Conservation (phyloP, 2,888 invertebrate genomes). For the Drosophila helvetica region DNA sequence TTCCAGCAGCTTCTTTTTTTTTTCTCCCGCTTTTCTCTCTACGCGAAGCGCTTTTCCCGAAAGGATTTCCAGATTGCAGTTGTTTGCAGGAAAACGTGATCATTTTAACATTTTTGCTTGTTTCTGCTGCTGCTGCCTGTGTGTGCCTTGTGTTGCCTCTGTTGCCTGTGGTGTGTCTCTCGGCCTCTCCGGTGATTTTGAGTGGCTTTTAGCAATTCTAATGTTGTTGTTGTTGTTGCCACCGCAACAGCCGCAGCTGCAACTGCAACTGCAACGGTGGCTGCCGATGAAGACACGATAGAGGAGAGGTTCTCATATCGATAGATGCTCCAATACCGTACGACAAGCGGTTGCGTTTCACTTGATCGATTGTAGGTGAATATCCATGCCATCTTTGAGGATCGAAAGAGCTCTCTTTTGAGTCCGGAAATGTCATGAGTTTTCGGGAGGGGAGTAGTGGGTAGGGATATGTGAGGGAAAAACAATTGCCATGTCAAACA, state of each 20-base stretch:
- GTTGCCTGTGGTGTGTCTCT: slow-evolving; percentile 14
- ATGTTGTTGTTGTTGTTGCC: slow-evolving; percentile 62
- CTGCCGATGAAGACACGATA: slow-evolving; percentile 15
- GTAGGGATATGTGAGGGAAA: slow-evolving; percentile 51
- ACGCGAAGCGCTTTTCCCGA: slow-evolving; percentile 24
- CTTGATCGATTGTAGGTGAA: slow-evolving; percentile 72
- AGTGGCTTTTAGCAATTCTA: slow-evolving; percentile 79
- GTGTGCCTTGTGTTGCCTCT: slow-evolving; percentile 40
- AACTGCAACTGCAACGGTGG: slow-evolving; percentile 32
- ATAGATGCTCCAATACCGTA: slow-evolving; percentile 63
- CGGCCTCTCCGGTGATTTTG: slow-evolving; percentile 53
- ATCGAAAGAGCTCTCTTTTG: not conserved
- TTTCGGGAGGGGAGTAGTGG: slow-evolving; percentile 13
- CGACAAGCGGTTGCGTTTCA: slow-evolving; percentile 64
- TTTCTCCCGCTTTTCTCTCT: not conserved
- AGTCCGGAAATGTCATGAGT: slow-evolving; percentile 66
- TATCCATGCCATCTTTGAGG: slow-evolving; percentile 3
- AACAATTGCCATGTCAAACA: slow-evolving; percentile 64
- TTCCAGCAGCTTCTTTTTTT: slow-evolving; percentile 29
- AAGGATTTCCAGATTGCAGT: slow-evolving; percentile 65
- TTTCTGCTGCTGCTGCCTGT: slow-evolving; percentile 45
- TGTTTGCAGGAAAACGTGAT: slow-evolving; percentile 78
- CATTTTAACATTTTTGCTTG: slow-evolving; percentile 81
- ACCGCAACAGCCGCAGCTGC: slow-evolving; percentile 43
- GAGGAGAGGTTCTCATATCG: slow-evolving; percentile 50